These are phyloP conservation scores for Euplexia lucipara DNA, from an alignment of 2,888 invertebrate genomes.

Conservation along the genomic window DNA sequence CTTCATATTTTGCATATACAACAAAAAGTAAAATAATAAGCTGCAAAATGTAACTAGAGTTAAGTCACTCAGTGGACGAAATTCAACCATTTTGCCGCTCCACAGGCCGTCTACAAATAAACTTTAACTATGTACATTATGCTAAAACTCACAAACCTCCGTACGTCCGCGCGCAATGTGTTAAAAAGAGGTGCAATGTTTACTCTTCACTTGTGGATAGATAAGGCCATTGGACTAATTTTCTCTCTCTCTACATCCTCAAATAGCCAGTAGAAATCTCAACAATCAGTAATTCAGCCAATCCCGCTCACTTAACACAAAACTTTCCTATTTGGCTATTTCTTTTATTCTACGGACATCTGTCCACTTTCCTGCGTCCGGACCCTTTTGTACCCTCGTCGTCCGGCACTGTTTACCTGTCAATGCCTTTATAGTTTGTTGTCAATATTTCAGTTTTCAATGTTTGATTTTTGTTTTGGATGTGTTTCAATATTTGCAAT, in stretches of 20 bases:
- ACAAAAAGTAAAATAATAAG: no score
- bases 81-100: no score
- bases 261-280: slow-evolving; percentile 27
- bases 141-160: no score
- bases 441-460: slow-evolving; percentile 72
- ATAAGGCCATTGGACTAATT: slow-evolving; percentile 7
- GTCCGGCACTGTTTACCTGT: slow-evolving; percentile 81
- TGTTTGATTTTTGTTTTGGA: slow-evolving; percentile 63
- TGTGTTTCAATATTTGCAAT: neutral
- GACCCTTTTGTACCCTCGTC: slow-evolving; percentile 85
- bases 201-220: no score
- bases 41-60: no score
- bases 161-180: no score
- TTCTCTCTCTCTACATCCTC: neutral
- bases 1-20: no score
- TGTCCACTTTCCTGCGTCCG: slow-evolving; percentile 74
- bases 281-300: slow-evolving; percentile 58
- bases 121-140: no score
- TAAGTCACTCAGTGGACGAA: no score
- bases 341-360: slow-evolving; percentile 83
- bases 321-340: slow-evolving; percentile 75
- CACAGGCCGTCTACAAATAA: no score
- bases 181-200: neutral
- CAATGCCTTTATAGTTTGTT: slow-evolving; percentile 84
- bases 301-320: slow-evolving; percentile 63